These are phyloP conservation scores for Drosophila birchii DNA, from an alignment of 2,888 invertebrate species.

Conservation along the genomic window DNA sequence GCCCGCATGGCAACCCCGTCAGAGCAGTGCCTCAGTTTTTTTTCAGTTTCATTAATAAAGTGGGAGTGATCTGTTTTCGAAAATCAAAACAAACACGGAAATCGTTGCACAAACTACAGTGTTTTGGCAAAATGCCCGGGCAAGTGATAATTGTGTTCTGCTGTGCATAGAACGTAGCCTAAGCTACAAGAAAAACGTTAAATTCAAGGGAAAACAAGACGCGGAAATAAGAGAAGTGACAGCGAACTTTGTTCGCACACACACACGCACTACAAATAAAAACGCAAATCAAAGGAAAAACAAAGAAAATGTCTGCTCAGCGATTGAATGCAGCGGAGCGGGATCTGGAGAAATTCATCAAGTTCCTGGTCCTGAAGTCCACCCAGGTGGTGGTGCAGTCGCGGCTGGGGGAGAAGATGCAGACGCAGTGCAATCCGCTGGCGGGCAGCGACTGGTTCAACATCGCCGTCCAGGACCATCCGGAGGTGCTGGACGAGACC, in stretches of 20 bases:
- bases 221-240: conserved; percentile 57
- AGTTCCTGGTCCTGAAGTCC: conserved; percentile 93
- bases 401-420: conserved; percentile 93
- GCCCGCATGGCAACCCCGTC: background rate
- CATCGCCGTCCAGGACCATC: conserved; percentile 93
- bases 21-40: background rate
- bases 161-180: conserved; percentile 46
- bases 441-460: conserved; percentile 96
- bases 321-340: conserved; percentile 87
- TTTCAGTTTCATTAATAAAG: conserved; percentile 47
- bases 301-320: conserved; percentile 79
- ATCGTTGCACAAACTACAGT: conserved; percentile 35
- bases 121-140: conserved; percentile 51
- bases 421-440: conserved; percentile 91
- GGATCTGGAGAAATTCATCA: conserved; percentile 95
- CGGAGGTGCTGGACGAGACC: conserved; percentile 92
- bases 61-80: conserved; percentile 64
- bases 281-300: conserved; percentile 9
- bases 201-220: conserved; percentile 53
- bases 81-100: conserved; percentile 29
- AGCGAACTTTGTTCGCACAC: conserved; percentile 68
- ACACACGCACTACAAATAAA: conserved; percentile 6
- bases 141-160: conserved; percentile 38
- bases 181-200: conserved; percentile 31
- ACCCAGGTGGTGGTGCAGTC: conserved; percentile 97